These are phyloP conservation scores for Petrolisthes manimaculis DNA, from an alignment of 2,888 invertebrate species.

Conservation along the genomic window DNA sequence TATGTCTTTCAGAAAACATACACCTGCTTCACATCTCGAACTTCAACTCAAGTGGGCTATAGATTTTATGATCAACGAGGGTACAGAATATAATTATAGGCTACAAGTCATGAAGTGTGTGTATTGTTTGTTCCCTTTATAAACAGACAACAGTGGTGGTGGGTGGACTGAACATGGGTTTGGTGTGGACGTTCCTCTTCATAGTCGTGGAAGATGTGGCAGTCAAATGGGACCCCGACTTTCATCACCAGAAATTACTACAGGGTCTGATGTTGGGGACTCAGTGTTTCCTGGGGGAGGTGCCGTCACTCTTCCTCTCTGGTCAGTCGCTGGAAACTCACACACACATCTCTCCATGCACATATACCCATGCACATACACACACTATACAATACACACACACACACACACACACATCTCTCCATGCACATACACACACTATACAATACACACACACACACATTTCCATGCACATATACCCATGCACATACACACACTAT, in stretches of 20 bases:
- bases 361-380: not conserved
- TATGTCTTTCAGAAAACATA: too few relatives aligned
- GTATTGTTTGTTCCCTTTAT: slow-evolving; percentile 10
- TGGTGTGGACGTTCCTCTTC: slow-evolving; percentile 48
- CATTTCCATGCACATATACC: too few relatives aligned
- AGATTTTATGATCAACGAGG: too few relatives aligned
- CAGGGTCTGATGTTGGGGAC: slow-evolving; percentile 47
- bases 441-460: not conserved
- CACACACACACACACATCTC: not conserved
- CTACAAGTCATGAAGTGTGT: not conserved
- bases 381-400: not conserved
- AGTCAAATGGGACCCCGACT: slow-evolving; percentile 20
- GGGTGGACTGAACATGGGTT: slow-evolving; percentile 40
- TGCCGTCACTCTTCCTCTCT: slow-evolving; percentile 88
- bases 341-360: too few relatives aligned
- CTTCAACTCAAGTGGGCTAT: not conserved
- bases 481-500: too few relatives aligned
- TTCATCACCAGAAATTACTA: slow-evolving; percentile 36
- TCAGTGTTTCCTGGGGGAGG: slow-evolving; percentile 82
- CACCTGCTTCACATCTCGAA: not conserved
- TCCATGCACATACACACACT: not conserved
- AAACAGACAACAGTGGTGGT: slow-evolving; percentile 45
- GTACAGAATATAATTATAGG: not conserved
- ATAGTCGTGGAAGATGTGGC: slow-evolving; percentile 54
- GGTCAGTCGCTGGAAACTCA: slow-evolving; percentile 8